Evolutionary conservation across 2,888 invertebrate species (phyloP), one percentile per base, ranked within the genome.

Genomic region (Atrina japonica): DNA sequence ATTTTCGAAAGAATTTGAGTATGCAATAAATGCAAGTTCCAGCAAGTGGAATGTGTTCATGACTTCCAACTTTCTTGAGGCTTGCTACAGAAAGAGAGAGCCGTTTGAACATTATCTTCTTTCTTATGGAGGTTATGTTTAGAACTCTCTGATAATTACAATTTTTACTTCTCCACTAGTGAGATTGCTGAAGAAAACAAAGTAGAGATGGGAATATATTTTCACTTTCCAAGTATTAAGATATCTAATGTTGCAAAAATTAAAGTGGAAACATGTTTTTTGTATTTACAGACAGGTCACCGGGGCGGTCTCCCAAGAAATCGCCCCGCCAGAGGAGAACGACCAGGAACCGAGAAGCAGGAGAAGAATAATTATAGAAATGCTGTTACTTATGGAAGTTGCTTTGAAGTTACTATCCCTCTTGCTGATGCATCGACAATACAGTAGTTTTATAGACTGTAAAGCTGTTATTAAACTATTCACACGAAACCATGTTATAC

Each of bases 291-390:
- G 89, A 86, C 77, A 83, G 83, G 65, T 89, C 89, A 70, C 89
- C 89, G 70, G 80, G 87, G 73, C 78, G 88, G 58, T 88, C 90
- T 35, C 89, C 89, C 63, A 88, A 86, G 77, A 79, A 82, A 69
- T 88, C 88, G 45, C 87, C 87, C 63, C 73, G 85, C 56, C 86
- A 86, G 75, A 80, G 87, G 75, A 83, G 84, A 74, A 84, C 78
- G 81, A 83, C 85, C 77, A 80, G 88, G 70, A 82, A 83, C 66
- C 80, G 84, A 69, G 86, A 86, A 7, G 77, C 80, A 40, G 83
- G 80, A 43, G 83, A 85, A 73, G 87, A 87, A 74, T 85, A 82
- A 72, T 72, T 23, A 45, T 67, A 35, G 63, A 67, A 49, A 43
- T 72, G 49, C 74, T 76, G 45, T 73, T 74, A 52, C 58, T 72